Conservation (phyloP, 1,140 invertebrate genomes). For the Wasmannia auropunctata region DNA sequence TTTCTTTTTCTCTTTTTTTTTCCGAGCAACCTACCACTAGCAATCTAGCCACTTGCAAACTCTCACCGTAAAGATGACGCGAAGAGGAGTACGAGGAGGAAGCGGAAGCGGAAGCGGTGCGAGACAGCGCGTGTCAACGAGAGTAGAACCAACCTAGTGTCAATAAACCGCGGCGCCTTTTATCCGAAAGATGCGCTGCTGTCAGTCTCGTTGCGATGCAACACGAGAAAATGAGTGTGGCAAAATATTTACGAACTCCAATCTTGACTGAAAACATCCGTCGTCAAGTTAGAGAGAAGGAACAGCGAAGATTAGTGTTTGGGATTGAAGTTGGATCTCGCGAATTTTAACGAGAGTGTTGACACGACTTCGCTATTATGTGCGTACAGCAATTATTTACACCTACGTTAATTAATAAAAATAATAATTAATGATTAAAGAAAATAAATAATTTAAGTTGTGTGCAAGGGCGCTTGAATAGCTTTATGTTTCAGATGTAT, state of each 20-base stretch:
- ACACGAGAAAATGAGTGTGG: constrained; percentile 4
- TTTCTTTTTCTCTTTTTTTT: not conserved
- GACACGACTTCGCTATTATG: not conserved
- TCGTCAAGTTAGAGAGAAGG: not conserved
- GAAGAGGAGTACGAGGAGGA: not conserved
- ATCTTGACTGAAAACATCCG: not conserved
- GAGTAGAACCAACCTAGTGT: not conserved
- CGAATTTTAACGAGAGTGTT: not conserved
- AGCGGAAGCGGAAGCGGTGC: not conserved
- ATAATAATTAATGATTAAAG: not conserved
- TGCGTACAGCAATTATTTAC: not conserved
- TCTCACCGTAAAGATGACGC: constrained; percentile 1
- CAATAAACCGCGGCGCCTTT: constrained; percentile 32
- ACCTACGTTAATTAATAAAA: not conserved
- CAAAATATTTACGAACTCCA: constrained; percentile 35
- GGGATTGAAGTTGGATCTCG: not conserved
- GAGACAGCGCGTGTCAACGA: constrained; percentile 4
- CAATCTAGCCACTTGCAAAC: constrained; percentile 59
- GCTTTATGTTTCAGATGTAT: not conserved
- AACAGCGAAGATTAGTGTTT: not conserved
- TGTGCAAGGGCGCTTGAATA: not conserved
- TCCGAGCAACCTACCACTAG: constrained; percentile 20
- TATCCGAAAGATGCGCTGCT: constrained; percentile 6
- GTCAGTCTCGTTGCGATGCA: constrained; percentile 9
- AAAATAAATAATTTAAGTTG: not conserved